Percentiles rank a stretch among this genome's conserved stretches.
phyloP scores from a whole-genome alignment of 2,797 vertebrate species.

The Nyctibius grandis region DNA sequence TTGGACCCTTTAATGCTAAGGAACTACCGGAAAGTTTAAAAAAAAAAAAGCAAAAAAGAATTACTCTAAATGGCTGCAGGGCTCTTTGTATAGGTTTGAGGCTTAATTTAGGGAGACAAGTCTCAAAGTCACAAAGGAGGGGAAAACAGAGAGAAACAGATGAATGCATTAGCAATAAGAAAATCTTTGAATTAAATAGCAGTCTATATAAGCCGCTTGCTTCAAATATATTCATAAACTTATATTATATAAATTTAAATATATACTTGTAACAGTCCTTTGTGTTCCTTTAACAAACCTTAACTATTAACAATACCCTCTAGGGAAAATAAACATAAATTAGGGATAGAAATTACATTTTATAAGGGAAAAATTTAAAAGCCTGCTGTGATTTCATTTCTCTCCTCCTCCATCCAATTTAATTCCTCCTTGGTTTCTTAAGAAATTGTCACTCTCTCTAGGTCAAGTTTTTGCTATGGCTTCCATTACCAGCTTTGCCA shows the following conservation, averaged over 20 bases:
- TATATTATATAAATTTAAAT: neutral
- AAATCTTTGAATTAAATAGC: neutral
- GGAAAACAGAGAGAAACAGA: neutral
- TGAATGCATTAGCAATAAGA: neutral
- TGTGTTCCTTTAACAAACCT: neutral
- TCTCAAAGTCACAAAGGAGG: neutral
- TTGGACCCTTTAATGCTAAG: neutral
- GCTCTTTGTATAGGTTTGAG: neutral
- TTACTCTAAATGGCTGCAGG: neutral
- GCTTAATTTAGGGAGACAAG: neutral
- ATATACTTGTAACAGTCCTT: neutral
- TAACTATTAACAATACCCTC: neutral
- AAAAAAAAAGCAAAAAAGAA: accelerated
- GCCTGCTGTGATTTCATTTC: neutral
- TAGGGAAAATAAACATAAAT: neutral
- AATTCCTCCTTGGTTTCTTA: neutral
- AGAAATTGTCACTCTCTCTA: neutral
- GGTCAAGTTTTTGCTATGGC: neutral
- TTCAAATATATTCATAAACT: neutral
- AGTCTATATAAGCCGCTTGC: neutral
- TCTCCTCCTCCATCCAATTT: neutral
- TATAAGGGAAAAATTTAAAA: neutral
- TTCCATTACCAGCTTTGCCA: neutral
- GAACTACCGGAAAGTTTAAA: neutral
- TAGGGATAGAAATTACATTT: neutral